Evolutionary conservation across 2,888 invertebrate species (phyloP).

Genomic region (Chromoteleia sp.): DNA sequence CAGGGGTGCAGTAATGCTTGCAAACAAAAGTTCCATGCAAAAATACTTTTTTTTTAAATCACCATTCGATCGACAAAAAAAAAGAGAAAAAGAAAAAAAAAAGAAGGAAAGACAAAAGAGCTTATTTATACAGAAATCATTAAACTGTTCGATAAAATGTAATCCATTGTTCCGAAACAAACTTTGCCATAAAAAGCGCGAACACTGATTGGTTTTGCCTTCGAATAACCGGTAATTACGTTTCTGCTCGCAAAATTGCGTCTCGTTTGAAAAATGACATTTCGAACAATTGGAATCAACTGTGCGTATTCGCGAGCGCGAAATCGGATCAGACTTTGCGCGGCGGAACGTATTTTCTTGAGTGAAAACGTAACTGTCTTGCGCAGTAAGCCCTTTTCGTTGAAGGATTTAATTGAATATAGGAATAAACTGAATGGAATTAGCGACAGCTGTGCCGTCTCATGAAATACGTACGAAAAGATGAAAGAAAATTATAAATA

Average conservation of each 20-base stretch:
- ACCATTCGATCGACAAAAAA: too few relatives aligned
- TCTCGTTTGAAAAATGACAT: conserved; percentile 62
- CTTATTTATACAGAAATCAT: conserved; percentile 14
- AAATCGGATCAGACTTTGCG: conserved; percentile 67
- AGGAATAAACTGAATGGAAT: conserved; percentile 48
- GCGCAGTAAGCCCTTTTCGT: conserved; percentile 59
- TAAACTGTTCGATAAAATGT: conserved; percentile 7
- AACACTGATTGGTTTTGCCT: conserved; percentile 51
- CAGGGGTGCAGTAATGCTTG: conserved; percentile 2
- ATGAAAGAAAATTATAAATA: conserved; percentile 49
- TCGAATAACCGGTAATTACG: conserved; percentile 50
- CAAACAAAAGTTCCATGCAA: not conserved
- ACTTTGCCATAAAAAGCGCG: conserved; percentile 15
- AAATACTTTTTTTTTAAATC: too few relatives aligned
- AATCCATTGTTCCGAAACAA: conserved; percentile 14
- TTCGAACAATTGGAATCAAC: conserved; percentile 62
- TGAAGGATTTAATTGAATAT: conserved; percentile 61
- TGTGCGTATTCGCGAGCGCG: conserved; percentile 61
- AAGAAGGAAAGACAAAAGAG: too few relatives aligned
- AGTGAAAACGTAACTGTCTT: conserved; percentile 60
- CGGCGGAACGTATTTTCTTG: conserved; percentile 60
- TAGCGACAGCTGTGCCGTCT: conserved; percentile 54
- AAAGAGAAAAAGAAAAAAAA: not conserved
- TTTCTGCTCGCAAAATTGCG: conserved; percentile 47
- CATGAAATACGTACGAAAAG: conserved; percentile 25